A percentile compares a stretch with the other conserved stretches of the same genome.
These are phyloP conservation scores for Heterocephalus glaber DNA, from an alignment of 2,113 vertebrate genomes.

Conservation along the genomic window DNA sequence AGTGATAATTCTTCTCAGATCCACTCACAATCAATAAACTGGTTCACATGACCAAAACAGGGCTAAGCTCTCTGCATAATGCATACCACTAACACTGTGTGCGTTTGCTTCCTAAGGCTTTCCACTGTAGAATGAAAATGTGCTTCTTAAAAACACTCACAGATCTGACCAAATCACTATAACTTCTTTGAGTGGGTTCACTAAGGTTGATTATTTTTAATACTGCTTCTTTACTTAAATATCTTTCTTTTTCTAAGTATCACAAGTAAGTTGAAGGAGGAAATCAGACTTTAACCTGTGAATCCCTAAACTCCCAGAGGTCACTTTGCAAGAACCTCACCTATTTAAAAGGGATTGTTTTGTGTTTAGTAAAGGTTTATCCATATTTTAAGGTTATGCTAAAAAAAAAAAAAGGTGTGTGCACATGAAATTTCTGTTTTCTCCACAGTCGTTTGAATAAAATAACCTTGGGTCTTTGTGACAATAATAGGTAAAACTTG, in stretches of 20 bases:
- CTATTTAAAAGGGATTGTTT: not conserved
- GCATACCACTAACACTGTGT: not conserved
- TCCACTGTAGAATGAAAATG: not conserved
- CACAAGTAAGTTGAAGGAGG: not conserved
- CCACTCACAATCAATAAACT: not conserved
- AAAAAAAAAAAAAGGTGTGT: not conserved
- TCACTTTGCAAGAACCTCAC: not conserved
- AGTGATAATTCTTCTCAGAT: constrained; percentile 31
- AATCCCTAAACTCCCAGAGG: not conserved
- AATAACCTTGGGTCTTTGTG: constrained; percentile 75
- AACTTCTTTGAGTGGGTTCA: not conserved
- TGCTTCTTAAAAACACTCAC: not conserved
- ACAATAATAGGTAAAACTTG: constrained; percentile 77
- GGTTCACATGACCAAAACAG: not conserved
- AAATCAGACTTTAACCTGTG: not conserved
- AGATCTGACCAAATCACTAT: not conserved
- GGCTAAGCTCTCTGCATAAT: not conserved
- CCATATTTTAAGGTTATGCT: not conserved
- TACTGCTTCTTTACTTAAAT: not conserved
- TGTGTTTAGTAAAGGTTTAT: constrained; percentile 1
- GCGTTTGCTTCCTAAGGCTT: not conserved
- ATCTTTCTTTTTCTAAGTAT: not conserved
- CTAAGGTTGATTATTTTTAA: not conserved
- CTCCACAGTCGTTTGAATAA: constrained; percentile 79
- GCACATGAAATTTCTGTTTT: not conserved